These are phyloP conservation scores for Coptotermes formosanus DNA, from an alignment of 1,140 invertebrate species.

Conservation along the genomic window DNA sequence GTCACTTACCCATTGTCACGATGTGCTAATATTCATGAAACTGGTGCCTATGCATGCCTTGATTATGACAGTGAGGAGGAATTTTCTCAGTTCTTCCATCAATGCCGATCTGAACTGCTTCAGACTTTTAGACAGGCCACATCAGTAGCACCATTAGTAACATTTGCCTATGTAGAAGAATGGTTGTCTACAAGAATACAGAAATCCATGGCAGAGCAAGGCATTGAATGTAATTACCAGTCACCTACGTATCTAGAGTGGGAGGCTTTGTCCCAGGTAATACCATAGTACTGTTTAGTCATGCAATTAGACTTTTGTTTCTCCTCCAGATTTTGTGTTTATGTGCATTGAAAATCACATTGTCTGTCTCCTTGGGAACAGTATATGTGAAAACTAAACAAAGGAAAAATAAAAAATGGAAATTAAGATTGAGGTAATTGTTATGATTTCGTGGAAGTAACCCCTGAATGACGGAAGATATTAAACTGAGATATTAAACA, in stretches of 20 bases:
- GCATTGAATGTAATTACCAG: slow-evolving; percentile 48
- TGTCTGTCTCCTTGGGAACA: too few species aligned
- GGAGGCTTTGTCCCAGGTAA: slow-evolving; percentile 69
- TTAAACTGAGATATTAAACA: too few species aligned
- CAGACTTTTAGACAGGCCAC: slow-evolving; percentile 80
- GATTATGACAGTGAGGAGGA: slow-evolving; percentile 92
- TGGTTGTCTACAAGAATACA: slow-evolving; percentile 71
- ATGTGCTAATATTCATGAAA: slow-evolving; percentile 52
- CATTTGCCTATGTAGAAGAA: slow-evolving; percentile 75
- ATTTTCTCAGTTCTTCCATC: slow-evolving; percentile 76
- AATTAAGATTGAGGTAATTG: too few species aligned
- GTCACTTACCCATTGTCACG: slow-evolving; percentile 49
- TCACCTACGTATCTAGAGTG: slow-evolving; percentile 77
- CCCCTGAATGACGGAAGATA: too few species aligned
- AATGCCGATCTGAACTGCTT: slow-evolving; percentile 72
- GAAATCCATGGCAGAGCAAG: slow-evolving; percentile 50
- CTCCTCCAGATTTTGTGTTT: not conserved
- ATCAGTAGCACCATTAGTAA: slow-evolving; percentile 74
- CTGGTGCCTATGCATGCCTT: slow-evolving; percentile 69
- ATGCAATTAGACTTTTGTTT: too few species aligned
- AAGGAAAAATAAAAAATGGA: too few species aligned
- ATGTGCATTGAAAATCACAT: not conserved
- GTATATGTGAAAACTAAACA: too few species aligned
- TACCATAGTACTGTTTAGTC: not conserved
- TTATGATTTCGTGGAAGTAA: too few species aligned